Evolutionary conservation across 2,797 vertebrate genomes (phyloP).

Genomic region (Sebastes nivosus): DNA sequence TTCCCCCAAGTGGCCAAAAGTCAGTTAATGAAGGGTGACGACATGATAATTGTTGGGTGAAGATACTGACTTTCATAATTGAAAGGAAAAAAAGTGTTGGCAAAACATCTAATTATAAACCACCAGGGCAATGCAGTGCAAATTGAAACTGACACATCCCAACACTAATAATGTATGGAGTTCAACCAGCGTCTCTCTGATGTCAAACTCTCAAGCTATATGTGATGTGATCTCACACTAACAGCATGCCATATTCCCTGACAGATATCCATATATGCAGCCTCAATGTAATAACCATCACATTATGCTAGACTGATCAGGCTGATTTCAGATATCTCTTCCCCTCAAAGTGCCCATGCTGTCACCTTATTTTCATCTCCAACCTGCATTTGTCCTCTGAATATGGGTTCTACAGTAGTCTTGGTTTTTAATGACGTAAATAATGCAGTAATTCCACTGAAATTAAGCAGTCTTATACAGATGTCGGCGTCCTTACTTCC

Average conservation of each 20-base stretch:
- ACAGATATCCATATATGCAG: constrained; percentile 54
- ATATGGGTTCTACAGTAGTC: constrained; percentile 55
- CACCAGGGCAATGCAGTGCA: background rate
- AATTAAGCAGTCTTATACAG: constrained; percentile 51
- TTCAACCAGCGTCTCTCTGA: constrained; percentile 28
- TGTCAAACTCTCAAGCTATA: constrained; percentile 46
- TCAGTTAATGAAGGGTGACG: background rate
- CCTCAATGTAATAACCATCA: constrained; percentile 50
- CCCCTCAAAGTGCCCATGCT: constrained; percentile 35
- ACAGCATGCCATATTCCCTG: constrained; percentile 56
- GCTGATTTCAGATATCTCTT: constrained; percentile 46
- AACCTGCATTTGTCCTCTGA: constrained; percentile 57
- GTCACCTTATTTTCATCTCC: constrained; percentile 70
- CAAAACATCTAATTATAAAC: constrained; percentile 14
- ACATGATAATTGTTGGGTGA: background rate
- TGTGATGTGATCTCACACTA: constrained; percentile 52
- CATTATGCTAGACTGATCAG: constrained; percentile 61
- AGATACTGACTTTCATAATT: background rate
- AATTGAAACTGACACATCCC: constrained; percentile 20
- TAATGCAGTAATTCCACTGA: constrained; percentile 64
- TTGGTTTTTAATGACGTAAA: constrained; percentile 69
- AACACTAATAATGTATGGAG: constrained; percentile 28
- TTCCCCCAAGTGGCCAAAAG: background rate
- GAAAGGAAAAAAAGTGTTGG: background rate
- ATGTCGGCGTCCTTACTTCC: constrained; percentile 34